Conservation (phyloP, 2,113 vertebrate species). For the Gallinago undulata region DNA sequence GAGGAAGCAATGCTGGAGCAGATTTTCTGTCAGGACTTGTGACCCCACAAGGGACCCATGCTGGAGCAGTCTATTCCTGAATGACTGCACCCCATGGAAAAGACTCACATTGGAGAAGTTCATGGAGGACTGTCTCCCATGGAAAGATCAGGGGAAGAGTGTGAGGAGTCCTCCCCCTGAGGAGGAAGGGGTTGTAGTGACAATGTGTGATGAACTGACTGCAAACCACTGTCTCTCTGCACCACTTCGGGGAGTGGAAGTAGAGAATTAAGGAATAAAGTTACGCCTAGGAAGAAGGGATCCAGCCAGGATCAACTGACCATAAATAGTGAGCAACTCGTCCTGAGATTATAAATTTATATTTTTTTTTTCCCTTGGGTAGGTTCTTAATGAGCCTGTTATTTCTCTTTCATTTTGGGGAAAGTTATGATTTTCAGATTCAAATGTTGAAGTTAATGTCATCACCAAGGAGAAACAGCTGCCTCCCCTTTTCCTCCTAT, state of each 20-base stretch:
- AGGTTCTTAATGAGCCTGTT: background rate
- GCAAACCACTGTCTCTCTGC: background rate
- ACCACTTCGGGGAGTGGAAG: background rate
- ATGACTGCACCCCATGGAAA: background rate
- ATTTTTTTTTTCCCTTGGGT: background rate
- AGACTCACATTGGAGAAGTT: background rate
- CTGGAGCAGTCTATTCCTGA: background rate
- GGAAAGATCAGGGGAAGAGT: background rate
- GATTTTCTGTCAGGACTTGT: background rate
- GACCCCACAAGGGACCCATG: background rate
- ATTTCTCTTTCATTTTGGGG: background rate
- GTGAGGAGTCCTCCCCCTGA: background rate
- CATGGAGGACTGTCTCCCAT: background rate
- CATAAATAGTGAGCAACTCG: background rate
- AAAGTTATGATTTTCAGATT: background rate
- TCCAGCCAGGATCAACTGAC: background rate
- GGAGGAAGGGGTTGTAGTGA: background rate
- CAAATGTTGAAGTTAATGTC: background rate
- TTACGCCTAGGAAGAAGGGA: background rate
- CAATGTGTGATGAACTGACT: background rate
- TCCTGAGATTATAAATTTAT: background rate
- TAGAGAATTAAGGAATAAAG: background rate
- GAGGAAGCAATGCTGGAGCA: background rate
- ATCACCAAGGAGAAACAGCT: background rate
- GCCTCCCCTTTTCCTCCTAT: background rate